A percentile compares a stretch with the other conserved stretches of the same genome.
Conservation (phyloP, 2,113 vertebrate species). For the Prochilodus magdalenae region DNA sequence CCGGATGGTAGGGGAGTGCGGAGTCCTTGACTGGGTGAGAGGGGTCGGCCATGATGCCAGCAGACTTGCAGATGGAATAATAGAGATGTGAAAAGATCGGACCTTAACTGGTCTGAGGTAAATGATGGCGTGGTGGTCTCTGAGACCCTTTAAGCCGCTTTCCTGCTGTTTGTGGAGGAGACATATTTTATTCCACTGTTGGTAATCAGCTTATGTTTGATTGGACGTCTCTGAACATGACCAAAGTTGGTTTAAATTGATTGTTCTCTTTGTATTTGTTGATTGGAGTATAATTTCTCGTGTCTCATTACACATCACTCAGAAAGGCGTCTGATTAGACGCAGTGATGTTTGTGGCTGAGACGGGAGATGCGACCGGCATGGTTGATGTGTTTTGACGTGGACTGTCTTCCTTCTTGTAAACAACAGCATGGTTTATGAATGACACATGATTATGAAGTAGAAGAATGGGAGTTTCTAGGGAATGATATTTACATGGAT, state of each 20-base stretch:
- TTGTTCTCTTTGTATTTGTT: background rate
- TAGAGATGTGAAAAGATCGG: no score
- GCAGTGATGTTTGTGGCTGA: background rate
- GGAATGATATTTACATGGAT: no score
- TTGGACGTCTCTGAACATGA: background rate
- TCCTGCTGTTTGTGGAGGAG: no score
- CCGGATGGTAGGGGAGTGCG: no score
- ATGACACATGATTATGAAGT: background rate
- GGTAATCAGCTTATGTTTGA: background rate
- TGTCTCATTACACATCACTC: no score
- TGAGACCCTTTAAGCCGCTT: no score
- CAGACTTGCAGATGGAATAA: no score
- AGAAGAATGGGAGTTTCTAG: background rate
- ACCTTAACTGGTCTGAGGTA: no score
- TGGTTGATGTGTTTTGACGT: constrained; percentile 11
- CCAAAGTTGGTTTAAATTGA: background rate
- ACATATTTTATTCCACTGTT: background rate
- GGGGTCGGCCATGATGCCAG: no score
- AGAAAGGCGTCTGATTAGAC: background rate
- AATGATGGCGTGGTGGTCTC: no score
- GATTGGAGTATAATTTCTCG: background rate
- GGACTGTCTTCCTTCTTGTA: background rate
- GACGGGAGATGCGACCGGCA: background rate
- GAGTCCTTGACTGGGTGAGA: no score
- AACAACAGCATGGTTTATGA: background rate